These are phyloP conservation scores for Cyanistes caeruleus DNA, from an alignment of 2,113 vertebrate genomes.

Conservation along the genomic window DNA sequence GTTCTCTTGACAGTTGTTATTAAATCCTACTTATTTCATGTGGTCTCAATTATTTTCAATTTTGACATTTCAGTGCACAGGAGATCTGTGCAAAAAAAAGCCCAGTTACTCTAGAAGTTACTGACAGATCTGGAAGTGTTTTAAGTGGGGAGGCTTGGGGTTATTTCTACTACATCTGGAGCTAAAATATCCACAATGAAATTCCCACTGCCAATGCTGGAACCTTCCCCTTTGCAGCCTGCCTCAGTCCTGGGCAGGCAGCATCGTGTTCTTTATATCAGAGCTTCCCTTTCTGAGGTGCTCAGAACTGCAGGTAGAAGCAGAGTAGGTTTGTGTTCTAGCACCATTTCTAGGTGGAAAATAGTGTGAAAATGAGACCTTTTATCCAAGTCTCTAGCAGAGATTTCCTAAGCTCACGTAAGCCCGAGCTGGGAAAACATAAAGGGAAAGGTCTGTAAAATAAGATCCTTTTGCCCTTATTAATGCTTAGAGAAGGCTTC, in stretches of 20 bases:
- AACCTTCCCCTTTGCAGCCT: background rate
- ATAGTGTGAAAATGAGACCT: background rate
- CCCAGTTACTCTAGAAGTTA: background rate
- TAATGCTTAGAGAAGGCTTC: background rate
- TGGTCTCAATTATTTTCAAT: background rate
- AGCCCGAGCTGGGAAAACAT: background rate
- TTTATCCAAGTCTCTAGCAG: background rate
- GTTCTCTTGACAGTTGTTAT: conserved; percentile 8
- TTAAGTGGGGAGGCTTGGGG: background rate
- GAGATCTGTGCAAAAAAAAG: background rate
- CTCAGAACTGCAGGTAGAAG: background rate
- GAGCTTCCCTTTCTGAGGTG: background rate
- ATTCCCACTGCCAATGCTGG: background rate
- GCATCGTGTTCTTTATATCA: rapidly evolving
- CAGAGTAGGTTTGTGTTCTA: background rate
- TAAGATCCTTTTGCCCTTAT: background rate
- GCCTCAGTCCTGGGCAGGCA: background rate
- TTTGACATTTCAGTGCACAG: background rate
- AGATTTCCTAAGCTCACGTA: background rate
- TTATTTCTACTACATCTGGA: background rate
- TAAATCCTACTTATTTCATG: conserved; percentile 14
- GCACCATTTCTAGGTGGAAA: background rate
- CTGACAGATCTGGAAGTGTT: background rate
- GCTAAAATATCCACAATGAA: background rate
- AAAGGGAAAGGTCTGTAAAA: background rate